A percentile compares a stretch with the other conserved stretches of the same genome.
These are phyloP conservation scores for Diorhabda elongata DNA, from an alignment of 1,140 invertebrate genomes.

Conservation along the genomic window DNA sequence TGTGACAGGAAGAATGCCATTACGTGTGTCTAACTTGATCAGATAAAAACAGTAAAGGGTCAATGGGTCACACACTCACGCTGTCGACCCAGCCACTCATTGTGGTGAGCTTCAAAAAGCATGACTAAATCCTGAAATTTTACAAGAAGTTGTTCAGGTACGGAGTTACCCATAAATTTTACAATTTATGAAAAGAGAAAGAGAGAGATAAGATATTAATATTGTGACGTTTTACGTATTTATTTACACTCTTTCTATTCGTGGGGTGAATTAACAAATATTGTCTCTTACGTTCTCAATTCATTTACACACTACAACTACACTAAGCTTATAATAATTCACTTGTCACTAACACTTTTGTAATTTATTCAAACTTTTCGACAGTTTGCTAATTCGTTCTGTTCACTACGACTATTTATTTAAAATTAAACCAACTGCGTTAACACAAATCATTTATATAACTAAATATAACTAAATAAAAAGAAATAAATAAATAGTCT, in stretches of 20 bases:
- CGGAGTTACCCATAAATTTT: background rate
- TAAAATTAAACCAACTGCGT: background rate
- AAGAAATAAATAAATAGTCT: too few relatives aligned
- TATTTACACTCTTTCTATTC: too few relatives aligned
- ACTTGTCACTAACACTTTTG: too few relatives aligned
- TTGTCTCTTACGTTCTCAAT: too few relatives aligned
- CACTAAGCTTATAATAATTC: too few relatives aligned
- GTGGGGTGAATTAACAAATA: too few relatives aligned
- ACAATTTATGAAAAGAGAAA: background rate
- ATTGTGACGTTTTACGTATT: background rate
- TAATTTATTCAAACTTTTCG: background rate
- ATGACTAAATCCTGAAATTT: slow-evolving; percentile 17
- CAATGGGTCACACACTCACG: slow-evolving; percentile 29
- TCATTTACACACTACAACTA: too few relatives aligned
- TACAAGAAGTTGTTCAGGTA: slow-evolving; percentile 10
- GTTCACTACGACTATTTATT: background rate
- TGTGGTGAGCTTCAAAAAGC: slow-evolving; percentile 18
- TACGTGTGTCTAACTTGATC: slow-evolving; percentile 34
- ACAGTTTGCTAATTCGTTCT: background rate
- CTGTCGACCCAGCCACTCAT: slow-evolving; percentile 31
- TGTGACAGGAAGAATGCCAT: slow-evolving; percentile 35
- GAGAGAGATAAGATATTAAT: background rate
- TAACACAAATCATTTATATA: background rate
- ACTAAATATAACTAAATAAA: too few relatives aligned
- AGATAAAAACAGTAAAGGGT: slow-evolving; percentile 30